These are phyloP conservation scores for Corydoras maculifer DNA, from an alignment of 2,113 vertebrate genomes.

Conservation along the genomic window DNA sequence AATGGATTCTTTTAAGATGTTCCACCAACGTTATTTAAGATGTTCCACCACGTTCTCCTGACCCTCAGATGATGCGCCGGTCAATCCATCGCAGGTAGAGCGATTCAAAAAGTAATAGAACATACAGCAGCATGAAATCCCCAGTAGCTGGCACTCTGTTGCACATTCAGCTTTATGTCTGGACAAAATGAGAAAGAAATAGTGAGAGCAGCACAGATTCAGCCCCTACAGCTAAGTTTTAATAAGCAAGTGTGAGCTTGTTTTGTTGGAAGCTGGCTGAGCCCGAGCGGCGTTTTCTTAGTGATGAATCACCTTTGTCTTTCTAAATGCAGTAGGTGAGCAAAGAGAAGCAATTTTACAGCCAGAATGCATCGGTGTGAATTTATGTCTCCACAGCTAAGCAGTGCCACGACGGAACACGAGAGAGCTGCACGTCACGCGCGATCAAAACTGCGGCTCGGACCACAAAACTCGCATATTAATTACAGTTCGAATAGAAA, in stretches of 20 bases:
- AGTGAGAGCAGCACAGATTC: constrained; percentile 34
- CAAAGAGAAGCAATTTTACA: constrained; percentile 22
- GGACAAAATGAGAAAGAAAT: constrained; percentile 30
- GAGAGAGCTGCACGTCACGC: not conserved
- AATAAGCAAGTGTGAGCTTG: constrained; percentile 34
- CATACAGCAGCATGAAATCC: not conserved
- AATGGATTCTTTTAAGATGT: not conserved
- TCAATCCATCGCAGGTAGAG: not conserved
- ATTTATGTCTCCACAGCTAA: constrained; percentile 20
- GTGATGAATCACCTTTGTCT: constrained; percentile 47
- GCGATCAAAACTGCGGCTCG: not conserved
- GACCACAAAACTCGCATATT: not conserved
- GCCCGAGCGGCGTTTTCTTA: constrained; percentile 39
- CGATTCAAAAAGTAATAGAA: constrained; percentile 8
- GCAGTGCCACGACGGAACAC: not conserved
- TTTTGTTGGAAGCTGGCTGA: constrained; percentile 38
- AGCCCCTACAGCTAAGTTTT: constrained; percentile 41
- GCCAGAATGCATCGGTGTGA: constrained; percentile 32
- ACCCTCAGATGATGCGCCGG: constrained; percentile 16
- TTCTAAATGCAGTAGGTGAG: constrained; percentile 36
- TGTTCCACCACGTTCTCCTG: constrained; percentile 10
- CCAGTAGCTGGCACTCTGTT: constrained; percentile 12
- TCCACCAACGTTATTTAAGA: constrained; percentile 11
- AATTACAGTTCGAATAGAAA: not conserved
- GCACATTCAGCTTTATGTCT: constrained; percentile 15